Evolutionary conservation across 2,113 vertebrate species (phyloP).

Genomic region (Psilopsiagon aymara): DNA sequence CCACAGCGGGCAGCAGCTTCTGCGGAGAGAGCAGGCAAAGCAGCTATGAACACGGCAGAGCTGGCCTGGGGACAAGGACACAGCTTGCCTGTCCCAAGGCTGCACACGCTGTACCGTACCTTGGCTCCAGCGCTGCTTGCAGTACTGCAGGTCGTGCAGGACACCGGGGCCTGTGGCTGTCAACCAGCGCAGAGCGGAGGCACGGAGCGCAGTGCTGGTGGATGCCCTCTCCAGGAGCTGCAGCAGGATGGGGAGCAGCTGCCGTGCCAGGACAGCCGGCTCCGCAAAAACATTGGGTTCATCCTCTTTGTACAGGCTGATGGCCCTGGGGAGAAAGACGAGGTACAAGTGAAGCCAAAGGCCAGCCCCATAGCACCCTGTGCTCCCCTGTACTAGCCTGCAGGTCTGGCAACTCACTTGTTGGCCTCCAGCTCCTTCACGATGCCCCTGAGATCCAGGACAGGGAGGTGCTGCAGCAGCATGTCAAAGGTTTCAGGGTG

Average conservation of each 20-base stretch:
- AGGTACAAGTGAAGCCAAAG: background rate
- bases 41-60: fast-evolving
- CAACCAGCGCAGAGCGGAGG: conserved; percentile 73
- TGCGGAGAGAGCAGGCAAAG: background rate
- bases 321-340: conserved; percentile 49
- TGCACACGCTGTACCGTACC: background rate
- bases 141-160: conserved; percentile 65
- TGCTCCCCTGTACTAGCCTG: background rate
- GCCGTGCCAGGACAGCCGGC: conserved; percentile 73
- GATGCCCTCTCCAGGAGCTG: conserved; percentile 60
- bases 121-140: conserved; percentile 63
- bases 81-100: background rate
- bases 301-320: conserved; percentile 85
- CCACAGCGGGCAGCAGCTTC: conserved; percentile 13
- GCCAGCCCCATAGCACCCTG: fast-evolving
- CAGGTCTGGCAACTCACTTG: conserved; percentile 63
- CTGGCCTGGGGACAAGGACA: background rate
- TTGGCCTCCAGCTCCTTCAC: conserved; percentile 67
- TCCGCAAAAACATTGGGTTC: conserved; percentile 86
- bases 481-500: conserved; percentile 68
- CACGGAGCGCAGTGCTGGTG: conserved; percentile 31
- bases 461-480: conserved; percentile 80
- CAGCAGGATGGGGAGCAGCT: conserved; percentile 77
- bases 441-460: conserved; percentile 67
- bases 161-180: conserved; percentile 17